A percentile compares a stretch with the other conserved stretches of the same genome.
phyloP scores from a whole-genome alignment of 2,888 invertebrate genomes.

The Limnephilus lunatus region DNA sequence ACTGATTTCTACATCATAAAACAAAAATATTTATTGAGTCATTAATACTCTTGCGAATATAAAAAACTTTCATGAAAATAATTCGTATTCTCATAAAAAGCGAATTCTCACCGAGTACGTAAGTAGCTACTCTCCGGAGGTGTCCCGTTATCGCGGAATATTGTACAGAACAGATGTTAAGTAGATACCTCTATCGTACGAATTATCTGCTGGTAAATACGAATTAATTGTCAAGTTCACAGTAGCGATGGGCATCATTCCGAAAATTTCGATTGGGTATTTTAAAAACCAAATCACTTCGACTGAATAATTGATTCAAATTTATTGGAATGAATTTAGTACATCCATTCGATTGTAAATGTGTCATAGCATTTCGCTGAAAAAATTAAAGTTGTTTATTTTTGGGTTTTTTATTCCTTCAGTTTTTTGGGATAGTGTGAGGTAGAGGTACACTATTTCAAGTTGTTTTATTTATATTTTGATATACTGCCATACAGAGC shows the following conservation, averaged over 20 bases:
- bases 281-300: not conserved
- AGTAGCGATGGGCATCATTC: not conserved
- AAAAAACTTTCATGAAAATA: not conserved
- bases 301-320: not conserved
- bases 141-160: not conserved
- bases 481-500: too few species aligned
- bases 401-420: too few species aligned
- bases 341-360: not conserved
- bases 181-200: not conserved
- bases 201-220: not conserved
- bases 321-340: not conserved
- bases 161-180: not conserved
- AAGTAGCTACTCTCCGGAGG: not conserved
- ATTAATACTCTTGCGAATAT: not conserved
- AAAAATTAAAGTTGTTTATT: too few species aligned
- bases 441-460: too few species aligned
- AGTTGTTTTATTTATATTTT: not conserved
- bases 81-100: not conserved
- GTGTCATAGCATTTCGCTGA: not conserved
- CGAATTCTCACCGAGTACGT: slow-evolving; percentile 2
- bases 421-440: too few species aligned
- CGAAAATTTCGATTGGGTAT: not conserved
- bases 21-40: not conserved
- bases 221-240: not conserved
- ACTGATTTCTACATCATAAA: not conserved